A percentile compares a stretch with the other conserved stretches of the same genome.
Evolutionary conservation across 1,140 invertebrate genomes (phyloP).

Genomic region (Harlomillsia oculata): DNA sequence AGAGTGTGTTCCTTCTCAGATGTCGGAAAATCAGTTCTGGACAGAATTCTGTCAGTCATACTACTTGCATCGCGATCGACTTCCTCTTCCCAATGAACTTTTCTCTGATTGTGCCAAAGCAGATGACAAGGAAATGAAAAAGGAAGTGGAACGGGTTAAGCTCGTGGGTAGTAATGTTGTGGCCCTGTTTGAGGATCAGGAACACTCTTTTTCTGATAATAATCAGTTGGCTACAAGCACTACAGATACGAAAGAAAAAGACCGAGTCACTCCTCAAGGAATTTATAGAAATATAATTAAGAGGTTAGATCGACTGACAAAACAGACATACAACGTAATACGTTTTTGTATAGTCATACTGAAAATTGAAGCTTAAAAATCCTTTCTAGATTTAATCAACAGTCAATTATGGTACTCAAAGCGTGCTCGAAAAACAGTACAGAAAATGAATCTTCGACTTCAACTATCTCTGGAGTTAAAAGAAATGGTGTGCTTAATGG

Average conservation of each 20-base stretch:
- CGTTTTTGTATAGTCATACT: neutral
- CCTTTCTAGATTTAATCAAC: constrained; percentile 73
- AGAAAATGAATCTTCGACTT: too few species aligned
- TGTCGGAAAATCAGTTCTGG: constrained; percentile 97
- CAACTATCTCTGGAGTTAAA: too few species aligned
- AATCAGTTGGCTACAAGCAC: neutral
- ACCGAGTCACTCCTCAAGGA: constrained; percentile 33
- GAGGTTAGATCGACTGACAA: constrained; percentile 41
- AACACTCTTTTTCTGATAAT: neutral
- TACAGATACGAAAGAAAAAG: constrained; percentile 24
- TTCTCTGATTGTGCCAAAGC: constrained; percentile 95
- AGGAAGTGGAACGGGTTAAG: constrained; percentile 23
- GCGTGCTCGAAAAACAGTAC: constrained; percentile 51
- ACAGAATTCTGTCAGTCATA: constrained; percentile 99
- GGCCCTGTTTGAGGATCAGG: constrained; percentile 16
- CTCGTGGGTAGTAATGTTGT: constrained; percentile 13
- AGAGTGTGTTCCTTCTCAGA: constrained; percentile 90
- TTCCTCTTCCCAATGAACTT: constrained; percentile 75
- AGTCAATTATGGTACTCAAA: constrained; percentile 91
- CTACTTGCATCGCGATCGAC: constrained; percentile 96
- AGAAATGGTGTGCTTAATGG: too few species aligned
- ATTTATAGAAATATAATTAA: constrained; percentile 89
- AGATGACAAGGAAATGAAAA: constrained; percentile 62
- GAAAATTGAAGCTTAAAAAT: constrained; percentile 2
- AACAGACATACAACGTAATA: neutral